Conservation (phyloP, 2,797 vertebrate genomes). For the Falco cherrug region DNA sequence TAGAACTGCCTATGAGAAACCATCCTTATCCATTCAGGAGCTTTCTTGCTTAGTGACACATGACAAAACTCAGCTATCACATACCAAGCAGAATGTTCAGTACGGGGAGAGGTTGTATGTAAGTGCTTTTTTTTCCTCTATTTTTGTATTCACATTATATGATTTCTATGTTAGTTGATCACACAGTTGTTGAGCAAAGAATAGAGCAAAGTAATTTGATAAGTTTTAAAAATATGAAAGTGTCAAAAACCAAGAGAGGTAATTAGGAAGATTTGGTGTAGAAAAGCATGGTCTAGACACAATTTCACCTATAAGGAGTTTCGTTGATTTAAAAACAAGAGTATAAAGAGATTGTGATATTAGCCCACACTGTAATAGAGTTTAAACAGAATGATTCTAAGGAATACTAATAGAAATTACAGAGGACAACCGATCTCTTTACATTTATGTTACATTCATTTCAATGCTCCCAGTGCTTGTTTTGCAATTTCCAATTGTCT, state of each 20-base stretch:
- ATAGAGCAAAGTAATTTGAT: neutral
- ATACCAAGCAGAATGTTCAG: neutral
- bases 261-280: neutral
- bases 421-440: neutral
- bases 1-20: neutral
- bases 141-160: neutral
- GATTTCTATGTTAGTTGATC: neutral
- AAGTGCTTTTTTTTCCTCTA: neutral
- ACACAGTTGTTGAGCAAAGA: neutral
- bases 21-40: neutral
- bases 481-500: neutral
- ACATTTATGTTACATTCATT: neutral
- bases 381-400: neutral
- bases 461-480: neutral
- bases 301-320: neutral
- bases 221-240: neutral
- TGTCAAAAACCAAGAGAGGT: neutral
- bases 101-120: rapidly evolving
- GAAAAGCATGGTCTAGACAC: neutral
- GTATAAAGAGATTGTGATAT: neutral
- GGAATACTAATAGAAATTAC: neutral
- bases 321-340: neutral
- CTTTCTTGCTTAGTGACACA: neutral
- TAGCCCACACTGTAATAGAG: neutral
- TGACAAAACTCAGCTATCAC: neutral